Percentiles rank a stretch among this genome's conserved stretches.
Evolutionary conservation across 2,888 invertebrate species (phyloP).

Genomic region (Furcula furcula): DNA sequence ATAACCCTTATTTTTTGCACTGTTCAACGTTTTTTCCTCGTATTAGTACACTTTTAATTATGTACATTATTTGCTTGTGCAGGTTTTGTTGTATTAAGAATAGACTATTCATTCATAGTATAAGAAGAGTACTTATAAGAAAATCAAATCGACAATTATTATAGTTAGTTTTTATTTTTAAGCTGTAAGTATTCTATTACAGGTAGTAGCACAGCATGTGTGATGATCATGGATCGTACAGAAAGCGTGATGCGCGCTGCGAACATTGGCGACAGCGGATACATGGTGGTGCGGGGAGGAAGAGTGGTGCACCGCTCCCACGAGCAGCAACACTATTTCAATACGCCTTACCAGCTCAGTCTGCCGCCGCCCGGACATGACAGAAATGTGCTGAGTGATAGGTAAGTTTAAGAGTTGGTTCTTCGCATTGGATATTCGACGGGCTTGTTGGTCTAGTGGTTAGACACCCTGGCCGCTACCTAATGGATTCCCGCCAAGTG

Average conservation of each 20-base stretch:
- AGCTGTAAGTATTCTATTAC: slow-evolving; percentile 29
- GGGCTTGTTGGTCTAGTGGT: too few species aligned
- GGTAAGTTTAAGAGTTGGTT: slow-evolving; percentile 82
- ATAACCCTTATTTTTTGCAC: slow-evolving; percentile 8
- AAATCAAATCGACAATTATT: too few species aligned
- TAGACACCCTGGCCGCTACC: too few species aligned
- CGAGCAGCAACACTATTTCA: slow-evolving; percentile 99
- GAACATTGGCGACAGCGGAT: slow-evolving; percentile 99
- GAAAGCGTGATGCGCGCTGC: slow-evolving; percentile 96
- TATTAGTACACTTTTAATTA: too few species aligned
- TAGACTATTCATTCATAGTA: too few species aligned
- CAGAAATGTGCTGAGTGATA: slow-evolving; percentile 94
- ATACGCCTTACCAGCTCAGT: slow-evolving; percentile 98
- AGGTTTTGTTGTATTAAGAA: not conserved
- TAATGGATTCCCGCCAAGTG: too few species aligned
- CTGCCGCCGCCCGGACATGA: slow-evolving; percentile 95
- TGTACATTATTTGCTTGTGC: not conserved
- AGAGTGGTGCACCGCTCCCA: slow-evolving; percentile 95
- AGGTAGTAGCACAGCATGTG: slow-evolving; percentile 99
- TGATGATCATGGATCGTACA: slow-evolving; percentile 95
- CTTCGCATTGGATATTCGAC: too few species aligned
- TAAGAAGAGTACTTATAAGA: too few species aligned
- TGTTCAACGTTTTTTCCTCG: slow-evolving; percentile 2
- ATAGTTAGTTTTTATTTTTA: too few species aligned
- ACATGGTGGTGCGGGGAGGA: slow-evolving; percentile 94